These are phyloP conservation scores for Agrilus planipennis DNA, from an alignment of 1,140 invertebrate species.

Conservation along the genomic window DNA sequence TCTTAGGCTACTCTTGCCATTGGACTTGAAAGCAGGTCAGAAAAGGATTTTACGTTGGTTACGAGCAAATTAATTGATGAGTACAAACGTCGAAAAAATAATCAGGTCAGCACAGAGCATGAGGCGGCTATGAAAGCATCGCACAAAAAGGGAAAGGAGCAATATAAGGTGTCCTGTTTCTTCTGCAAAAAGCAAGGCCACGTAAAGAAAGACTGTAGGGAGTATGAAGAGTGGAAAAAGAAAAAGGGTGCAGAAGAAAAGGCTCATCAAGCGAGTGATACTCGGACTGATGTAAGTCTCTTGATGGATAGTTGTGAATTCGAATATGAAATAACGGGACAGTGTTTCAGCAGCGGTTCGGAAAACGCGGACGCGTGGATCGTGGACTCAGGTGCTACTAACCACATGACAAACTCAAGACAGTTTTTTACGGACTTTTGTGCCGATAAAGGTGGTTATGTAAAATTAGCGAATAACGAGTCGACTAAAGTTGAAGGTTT, in stretches of 20 bases:
- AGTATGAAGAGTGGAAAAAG: conserved; percentile 4
- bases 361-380: too few relatives aligned
- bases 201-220: conserved; percentile 1
- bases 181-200: conserved; percentile 3
- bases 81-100: conserved; percentile 2
- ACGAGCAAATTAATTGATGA: conserved; percentile 5
- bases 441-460: too few relatives aligned
- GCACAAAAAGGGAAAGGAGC: conserved; percentile 1
- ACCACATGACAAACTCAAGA: conserved; percentile 1
- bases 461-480: too few relatives aligned
- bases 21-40: background rate
- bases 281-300: too few relatives aligned
- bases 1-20: conserved; percentile 1
- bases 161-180: background rate
- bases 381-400: conserved; percentile 3
- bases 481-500: too few relatives aligned
- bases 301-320: background rate
- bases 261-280: background rate
- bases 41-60: conserved; percentile 6
- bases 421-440: too few relatives aligned
- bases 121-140: conserved; percentile 4
- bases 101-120: background rate
- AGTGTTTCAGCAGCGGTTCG: too few relatives aligned
- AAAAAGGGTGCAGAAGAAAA: background rate
- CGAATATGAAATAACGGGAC: background rate